A percentile compares a stretch with the other conserved stretches of the same genome.
phyloP scores from a whole-genome alignment of 2,888 invertebrate species.

The Aphelenchoides bicaudatus region DNA sequence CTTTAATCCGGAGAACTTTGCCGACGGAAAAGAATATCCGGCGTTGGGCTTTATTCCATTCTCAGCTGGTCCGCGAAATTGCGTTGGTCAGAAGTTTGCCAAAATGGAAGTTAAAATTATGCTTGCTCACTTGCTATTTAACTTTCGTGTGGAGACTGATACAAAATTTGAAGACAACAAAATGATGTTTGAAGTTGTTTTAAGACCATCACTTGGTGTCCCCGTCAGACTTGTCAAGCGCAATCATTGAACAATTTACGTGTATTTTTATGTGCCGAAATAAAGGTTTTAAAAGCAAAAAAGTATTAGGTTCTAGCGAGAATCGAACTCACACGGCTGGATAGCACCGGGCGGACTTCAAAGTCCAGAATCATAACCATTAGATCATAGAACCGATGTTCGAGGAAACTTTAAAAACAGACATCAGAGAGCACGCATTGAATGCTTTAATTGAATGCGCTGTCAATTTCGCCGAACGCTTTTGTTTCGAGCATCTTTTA shows the following conservation, averaged over 20 bases:
- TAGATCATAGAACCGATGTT: no score
- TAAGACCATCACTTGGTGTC: conserved; percentile 19
- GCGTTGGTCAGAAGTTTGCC: conserved; percentile 42
- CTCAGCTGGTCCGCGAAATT: conserved; percentile 47
- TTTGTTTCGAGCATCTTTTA: no score
- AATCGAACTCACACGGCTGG: no score
- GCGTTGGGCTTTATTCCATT: conserved; percentile 42
- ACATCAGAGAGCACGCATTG: no score
- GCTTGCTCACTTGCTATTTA: conserved; percentile 59
- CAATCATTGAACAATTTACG: conserved; percentile 7
- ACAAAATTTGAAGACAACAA: conserved; percentile 18
- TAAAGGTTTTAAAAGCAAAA: no score
- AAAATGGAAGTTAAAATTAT: conserved; percentile 42
- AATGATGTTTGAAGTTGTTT: conserved; percentile 15
- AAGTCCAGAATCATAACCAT: no score
- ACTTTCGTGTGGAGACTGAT: conserved; percentile 14
- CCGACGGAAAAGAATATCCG: conserved; percentile 53
- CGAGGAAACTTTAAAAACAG: no score
- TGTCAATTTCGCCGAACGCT: no score
- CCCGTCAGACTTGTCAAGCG: conserved; percentile 20
- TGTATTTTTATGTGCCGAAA: no score
- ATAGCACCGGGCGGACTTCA: no score
- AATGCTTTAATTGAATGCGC: no score
- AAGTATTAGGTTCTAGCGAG: no score
- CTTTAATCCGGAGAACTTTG: conserved; percentile 60